Base-by-base conservation (phyloP, 2,113 vertebrate species). In the Lates calcarifer region DNA sequence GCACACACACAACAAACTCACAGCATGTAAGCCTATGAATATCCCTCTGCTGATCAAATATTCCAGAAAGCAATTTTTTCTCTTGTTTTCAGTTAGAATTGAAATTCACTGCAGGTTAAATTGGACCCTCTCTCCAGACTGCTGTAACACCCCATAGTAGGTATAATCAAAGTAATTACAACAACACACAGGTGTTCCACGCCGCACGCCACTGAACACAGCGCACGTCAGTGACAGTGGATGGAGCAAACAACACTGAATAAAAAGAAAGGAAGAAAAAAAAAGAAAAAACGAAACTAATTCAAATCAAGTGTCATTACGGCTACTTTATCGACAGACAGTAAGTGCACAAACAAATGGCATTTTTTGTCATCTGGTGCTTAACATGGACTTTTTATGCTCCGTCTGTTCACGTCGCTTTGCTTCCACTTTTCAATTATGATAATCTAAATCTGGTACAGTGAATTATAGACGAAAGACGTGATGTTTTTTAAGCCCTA, bases 151-250 rank as follows among this genome's bases (percentile, higher is more conserved):
- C 72, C 74, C 87, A 85, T 87, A 85, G 83, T 83, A 90, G 79
- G 90, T 91, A 87, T 90, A 93, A 93, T 92, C 90, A 94, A 91
- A 90, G 93, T 93, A 94, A 95, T 94, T 94, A 94, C 88, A 87
- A 84, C 85, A 90, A 91, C 86, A 80, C 86, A 91, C 91, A 91
- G 87, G 91, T 91, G 91, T 90, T 91, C 53, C n/a, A 78, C 29
- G 64, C 87, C 3, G 77, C 92, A 91, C 82, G 29, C 89, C 77
- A 57, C 83, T 76, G 83, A 89, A 79, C 86, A 85, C 76, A 49
- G 71, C 84, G 43, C 82, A 89, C n/a, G 64, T 78, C 82, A 65
- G 55, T 65, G 77, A 84, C 86, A 80, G 89, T 58, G 81, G 82
- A 88, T 74, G 75, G 62, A 88, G 80, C 77, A 91, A 89, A 87